Evolutionary conservation across 53 echinoderm and acorn worm species (phyloP).

Genomic region (Antedon mediterranea): DNA sequence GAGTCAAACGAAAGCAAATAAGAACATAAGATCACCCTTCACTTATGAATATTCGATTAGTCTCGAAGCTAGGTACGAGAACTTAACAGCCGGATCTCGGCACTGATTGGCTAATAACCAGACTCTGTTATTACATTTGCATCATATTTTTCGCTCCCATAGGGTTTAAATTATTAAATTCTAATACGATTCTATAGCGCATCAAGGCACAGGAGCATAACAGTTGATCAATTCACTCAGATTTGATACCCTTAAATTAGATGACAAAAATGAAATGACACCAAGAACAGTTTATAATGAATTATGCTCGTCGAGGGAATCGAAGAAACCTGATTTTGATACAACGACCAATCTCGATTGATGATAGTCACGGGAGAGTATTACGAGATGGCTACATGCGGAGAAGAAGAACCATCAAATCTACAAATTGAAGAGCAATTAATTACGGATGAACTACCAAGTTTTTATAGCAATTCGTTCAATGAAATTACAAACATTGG

Average conservation of each 20-base stretch:
- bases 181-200: background rate
- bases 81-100: background rate
- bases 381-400: background rate
- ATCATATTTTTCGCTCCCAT: background rate
- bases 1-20: background rate
- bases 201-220: background rate
- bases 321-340: background rate
- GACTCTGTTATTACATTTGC: slow-evolving; percentile 1
- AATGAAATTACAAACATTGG: background rate
- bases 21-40: background rate
- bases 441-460: background rate
- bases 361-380: background rate
- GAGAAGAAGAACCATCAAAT: background rate
- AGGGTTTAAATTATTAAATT: background rate
- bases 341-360: background rate
- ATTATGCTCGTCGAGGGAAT: background rate
- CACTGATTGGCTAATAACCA: background rate
- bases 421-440: background rate
- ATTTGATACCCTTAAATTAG: background rate
- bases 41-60: background rate
- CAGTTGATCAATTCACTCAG: background rate
- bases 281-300: background rate
- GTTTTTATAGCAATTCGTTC: background rate
- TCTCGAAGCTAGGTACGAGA: background rate
- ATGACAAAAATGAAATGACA: background rate